Base-by-base conservation (phyloP, 2,113 vertebrate species). In the Mesitornis unicolor region DNA sequence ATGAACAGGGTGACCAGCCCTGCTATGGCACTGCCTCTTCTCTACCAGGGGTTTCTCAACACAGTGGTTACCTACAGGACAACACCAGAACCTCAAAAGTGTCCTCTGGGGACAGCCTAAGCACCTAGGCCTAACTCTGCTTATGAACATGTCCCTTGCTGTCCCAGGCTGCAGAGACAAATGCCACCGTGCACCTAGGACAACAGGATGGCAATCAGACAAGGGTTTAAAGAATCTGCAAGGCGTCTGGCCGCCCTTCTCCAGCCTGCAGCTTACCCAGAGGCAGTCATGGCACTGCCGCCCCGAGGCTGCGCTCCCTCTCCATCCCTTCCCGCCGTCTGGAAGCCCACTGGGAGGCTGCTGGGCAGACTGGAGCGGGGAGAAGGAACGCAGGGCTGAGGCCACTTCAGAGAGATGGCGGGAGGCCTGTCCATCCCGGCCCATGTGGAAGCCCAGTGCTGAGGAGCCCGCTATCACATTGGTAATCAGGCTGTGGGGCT, bases 401-500 rank as follows among this genome's bases (percentile, higher is more conserved):
- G 98, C 99, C 20, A 98, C 98, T 61, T 99, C 98, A 2, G 98
- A 98, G 59, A 98, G 97, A 40, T 99, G 99, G 89, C 98, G 98
- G 84, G 98, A 98, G 51, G 98, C 94, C 91, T 98, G 99, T 54
- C 98, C 96, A 0, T 99, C 99, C 33, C 98, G 97, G 89, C 98
- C 98, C 79, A 99, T 87, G 80, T 99, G 98, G 74, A 99, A 98
- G 24, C 96, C 98, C 94, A 99, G 95, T 1, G 97, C 98, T 0
- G 99, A 99, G 5, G 99, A 99, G 57, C 99, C 99, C 0, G 96
- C 98, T 87, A 99, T 98, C 89, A 99, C 98, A 73, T 99, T 99
- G 90, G 99, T 99, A 90, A 99, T 98, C 75, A 99, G 98, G 96
- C 99, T 99, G 97, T 99, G 98, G 33, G 99, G 99, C 99, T 99